Evolutionary conservation across 1,140 invertebrate genomes (phyloP).

Genomic region (Atta cephalotes): DNA sequence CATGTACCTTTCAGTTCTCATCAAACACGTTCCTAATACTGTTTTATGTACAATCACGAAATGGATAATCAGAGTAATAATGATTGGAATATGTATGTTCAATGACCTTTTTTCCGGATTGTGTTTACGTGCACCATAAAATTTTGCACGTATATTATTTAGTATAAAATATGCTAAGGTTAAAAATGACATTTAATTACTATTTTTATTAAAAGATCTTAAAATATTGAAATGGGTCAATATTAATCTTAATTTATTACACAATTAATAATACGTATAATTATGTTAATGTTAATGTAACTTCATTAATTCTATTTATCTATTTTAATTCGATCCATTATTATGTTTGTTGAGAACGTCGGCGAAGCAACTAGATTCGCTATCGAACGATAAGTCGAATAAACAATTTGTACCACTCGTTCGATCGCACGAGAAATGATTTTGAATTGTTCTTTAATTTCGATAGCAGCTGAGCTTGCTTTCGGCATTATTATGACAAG

Average conservation of each 20-base stretch:
- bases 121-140: not conserved
- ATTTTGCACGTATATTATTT: conserved; percentile 1
- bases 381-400: not conserved
- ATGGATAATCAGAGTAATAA: conserved; percentile 12
- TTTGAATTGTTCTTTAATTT: not conserved
- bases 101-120: not conserved
- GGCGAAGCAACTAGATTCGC: not conserved
- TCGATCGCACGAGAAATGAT: conserved; percentile 38
- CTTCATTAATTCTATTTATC: conserved; percentile 2
- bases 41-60: not conserved
- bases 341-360: conserved; percentile 34
- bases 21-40: conserved; percentile 11
- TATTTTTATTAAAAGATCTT: not conserved
- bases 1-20: conserved; percentile 17
- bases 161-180: not conserved
- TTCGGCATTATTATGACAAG: conserved; percentile 27
- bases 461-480: not conserved
- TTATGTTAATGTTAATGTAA: conserved; percentile 4
- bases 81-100: not conserved
- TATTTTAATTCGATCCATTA: not conserved
- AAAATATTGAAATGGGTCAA: not conserved
- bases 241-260: conserved; percentile 2
- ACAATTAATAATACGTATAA: not conserved
- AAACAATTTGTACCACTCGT: conserved; percentile 8
- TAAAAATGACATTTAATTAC: not conserved